These are phyloP conservation scores for Eumaeus atala DNA, from an alignment of 1,140 invertebrate species.

Conservation along the genomic window DNA sequence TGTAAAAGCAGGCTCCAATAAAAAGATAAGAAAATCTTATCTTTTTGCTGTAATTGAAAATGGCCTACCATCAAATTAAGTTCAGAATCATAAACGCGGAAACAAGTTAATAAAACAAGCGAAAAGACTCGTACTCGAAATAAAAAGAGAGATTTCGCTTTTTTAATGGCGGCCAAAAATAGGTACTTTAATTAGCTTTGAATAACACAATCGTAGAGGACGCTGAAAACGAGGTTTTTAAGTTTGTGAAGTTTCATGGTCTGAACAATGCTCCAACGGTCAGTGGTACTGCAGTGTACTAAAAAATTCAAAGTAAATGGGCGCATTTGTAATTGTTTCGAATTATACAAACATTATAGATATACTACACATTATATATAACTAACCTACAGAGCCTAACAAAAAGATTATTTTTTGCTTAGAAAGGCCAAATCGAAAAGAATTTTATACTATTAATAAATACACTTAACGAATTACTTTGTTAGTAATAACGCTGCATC, in stretches of 20 bases:
- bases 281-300: too few species aligned
- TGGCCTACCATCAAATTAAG: constrained; percentile 11
- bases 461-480: too few species aligned
- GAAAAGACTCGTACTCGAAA: constrained; percentile 7
- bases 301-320: too few species aligned
- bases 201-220: constrained; percentile 1
- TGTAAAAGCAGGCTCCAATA: neutral
- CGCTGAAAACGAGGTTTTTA: neutral
- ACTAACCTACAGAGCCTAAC: too few species aligned
- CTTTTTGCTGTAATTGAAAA: constrained; percentile 9
- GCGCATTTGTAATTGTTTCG: too few species aligned
- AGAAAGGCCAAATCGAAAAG: too few species aligned
- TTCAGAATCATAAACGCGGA: constrained; percentile 8
- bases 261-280: constrained; percentile 5
- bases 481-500: too few species aligned
- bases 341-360: too few species aligned
- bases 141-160: constrained; percentile 1
- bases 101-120: constrained; percentile 11
- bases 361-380: too few species aligned
- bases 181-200: constrained; percentile 17
- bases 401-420: too few species aligned
- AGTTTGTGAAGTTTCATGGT: constrained; percentile 6
- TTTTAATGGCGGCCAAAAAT: constrained; percentile 13
- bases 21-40: neutral
- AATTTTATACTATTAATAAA: too few species aligned